Evolutionary conservation across 2,797 vertebrate species (phyloP).

Genomic region (Clarias laeviceps): DNA sequence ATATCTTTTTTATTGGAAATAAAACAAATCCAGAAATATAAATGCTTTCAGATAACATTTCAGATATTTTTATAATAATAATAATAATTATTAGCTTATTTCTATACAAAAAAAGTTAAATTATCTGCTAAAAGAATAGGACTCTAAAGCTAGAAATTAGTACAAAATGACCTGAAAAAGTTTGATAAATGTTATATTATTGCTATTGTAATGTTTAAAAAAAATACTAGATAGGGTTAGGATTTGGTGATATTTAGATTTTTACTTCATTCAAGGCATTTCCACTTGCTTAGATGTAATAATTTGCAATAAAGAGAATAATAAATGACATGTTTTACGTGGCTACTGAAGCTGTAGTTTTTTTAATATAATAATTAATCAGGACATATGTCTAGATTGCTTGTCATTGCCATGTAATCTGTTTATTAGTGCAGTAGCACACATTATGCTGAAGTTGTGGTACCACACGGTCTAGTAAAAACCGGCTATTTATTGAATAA

Average conservation of each 20-base stretch:
- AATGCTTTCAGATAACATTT: neutral
- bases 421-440: neutral
- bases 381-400: neutral
- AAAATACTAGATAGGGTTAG: too few species aligned
- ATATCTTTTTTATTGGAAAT: too few species aligned
- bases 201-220: too few species aligned
- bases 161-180: neutral
- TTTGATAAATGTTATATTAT: neutral
- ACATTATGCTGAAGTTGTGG: neutral
- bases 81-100: too few species aligned
- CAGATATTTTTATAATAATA: too few species aligned
- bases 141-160: too few species aligned
- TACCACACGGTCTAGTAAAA: neutral
- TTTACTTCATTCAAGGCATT: neutral
- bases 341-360: neutral
- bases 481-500: neutral
- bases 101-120: neutral
- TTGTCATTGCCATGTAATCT: neutral
- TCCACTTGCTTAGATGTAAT: neutral
- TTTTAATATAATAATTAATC: neutral
- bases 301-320: neutral
- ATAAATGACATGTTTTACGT: neutral
- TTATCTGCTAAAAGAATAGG: neutral
- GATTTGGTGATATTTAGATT: neutral
- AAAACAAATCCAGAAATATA: neutral